Conservation (phyloP, 2,797 vertebrate genomes). For the Xerus rutilus region DNA sequence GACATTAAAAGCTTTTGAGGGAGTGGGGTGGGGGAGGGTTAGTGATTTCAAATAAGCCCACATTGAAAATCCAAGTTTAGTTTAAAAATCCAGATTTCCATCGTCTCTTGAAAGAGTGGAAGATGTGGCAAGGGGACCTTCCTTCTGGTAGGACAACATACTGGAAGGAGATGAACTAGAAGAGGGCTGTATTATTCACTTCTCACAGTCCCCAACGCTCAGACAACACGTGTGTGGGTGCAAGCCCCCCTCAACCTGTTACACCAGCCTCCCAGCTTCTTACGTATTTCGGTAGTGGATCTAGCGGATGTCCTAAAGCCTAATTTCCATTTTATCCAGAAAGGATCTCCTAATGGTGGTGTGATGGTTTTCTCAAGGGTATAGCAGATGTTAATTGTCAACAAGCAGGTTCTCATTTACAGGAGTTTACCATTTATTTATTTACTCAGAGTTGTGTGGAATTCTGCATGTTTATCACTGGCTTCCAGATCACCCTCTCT, state of each 20-base stretch:
- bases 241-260: not conserved
- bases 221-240: not conserved
- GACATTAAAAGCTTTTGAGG: not conserved
- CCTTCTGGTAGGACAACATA: not conserved
- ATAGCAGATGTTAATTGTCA: not conserved
- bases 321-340: not conserved
- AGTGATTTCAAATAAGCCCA: not conserved
- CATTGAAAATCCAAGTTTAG: not conserved
- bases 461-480: not conserved
- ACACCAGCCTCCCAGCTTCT: not conserved
- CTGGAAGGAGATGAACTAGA: not conserved
- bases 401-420: not conserved
- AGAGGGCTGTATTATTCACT: no score
- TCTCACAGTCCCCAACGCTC: rapidly evolving
- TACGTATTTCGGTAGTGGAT: not conserved
- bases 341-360: not conserved
- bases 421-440: not conserved
- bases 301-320: not conserved
- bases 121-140: not conserved
- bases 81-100: not conserved
- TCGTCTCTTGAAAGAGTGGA: not conserved
- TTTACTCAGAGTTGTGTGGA: not conserved
- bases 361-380: not conserved
- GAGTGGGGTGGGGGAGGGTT: no score
- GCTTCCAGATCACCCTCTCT: not conserved